A percentile compares a stretch with the other conserved stretches of the same genome.
Evolutionary conservation across 2,888 invertebrate genomes (phyloP).

Genomic region (Mermis nigrescens): DNA sequence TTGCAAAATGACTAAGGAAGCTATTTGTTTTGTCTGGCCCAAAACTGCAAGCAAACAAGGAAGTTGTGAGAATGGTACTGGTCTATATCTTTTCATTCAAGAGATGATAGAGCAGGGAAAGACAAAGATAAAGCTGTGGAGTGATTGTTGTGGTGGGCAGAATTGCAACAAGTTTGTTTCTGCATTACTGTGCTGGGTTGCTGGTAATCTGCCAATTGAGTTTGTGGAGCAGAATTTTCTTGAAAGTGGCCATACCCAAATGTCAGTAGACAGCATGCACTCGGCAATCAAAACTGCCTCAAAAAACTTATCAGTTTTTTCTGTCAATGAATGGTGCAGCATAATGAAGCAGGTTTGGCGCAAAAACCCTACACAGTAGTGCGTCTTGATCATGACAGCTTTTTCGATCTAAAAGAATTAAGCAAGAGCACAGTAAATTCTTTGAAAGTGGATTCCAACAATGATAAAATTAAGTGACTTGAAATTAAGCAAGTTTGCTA

Average conservation of each 20-base stretch:
- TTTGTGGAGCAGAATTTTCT: slow-evolving; percentile 8
- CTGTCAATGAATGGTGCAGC: neutral
- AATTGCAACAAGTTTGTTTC: slow-evolving; percentile 3
- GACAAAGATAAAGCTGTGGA: neutral
- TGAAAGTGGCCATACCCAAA: slow-evolving; percentile 9
- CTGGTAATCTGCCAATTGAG: neutral
- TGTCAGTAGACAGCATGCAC: neutral
- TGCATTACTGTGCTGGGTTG: neutral
- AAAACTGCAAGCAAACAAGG: neutral
- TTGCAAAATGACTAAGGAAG: neutral
- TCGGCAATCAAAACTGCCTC: neutral
- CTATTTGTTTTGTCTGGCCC: neutral
- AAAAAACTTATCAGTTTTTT: neutral
- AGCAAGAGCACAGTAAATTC: neutral
- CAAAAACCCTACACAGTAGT: neutral
- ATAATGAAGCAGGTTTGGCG: neutral
- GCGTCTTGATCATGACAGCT: neutral
- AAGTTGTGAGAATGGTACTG: neutral
- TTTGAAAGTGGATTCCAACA: neutral
- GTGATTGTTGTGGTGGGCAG: neutral
- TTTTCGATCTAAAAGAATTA: neutral
- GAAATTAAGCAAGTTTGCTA: neutral
- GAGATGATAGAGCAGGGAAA: neutral
- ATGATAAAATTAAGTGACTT: neutral
- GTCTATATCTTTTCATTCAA: neutral